Base-by-base conservation (phyloP, 2,888 invertebrate species). In the Pharmacophagus antenor region DNA sequence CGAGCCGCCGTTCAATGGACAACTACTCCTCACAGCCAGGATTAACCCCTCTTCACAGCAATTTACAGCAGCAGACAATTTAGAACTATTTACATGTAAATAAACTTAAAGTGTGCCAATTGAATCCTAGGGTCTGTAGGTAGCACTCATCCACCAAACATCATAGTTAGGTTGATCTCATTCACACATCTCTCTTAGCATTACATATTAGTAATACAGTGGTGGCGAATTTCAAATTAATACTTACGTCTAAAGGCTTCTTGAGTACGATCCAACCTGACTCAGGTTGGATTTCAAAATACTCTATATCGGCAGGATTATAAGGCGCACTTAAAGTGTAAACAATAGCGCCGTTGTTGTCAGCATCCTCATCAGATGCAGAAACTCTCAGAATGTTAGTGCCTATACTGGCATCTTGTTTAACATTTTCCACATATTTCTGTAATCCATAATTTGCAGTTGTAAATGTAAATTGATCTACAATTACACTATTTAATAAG, bases 351-450 rank as follows among this genome's bases (percentile, higher is more conserved):
- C 98, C 98, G 84, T 99, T 99, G 82, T 97, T 96, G 77, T 98
- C 98, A 37, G 98, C 97, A 91, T 99, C 99, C 86, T 98, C 98
- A 81, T 98, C 98, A 47, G 98, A 98, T 63, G 98, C 98, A 18
- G 98, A 98, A 25, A 98, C 98, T 77, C 98, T 93, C 66, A 98
- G 91, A 72, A 98, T 98, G 83, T 98, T 98, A 22, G 97, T 97
- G 65, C 97, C 98, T 73, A 97, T 97, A 85, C 97, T 97, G 63
- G 98, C 98, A 82, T 98, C 98, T 92, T 98, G 98, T 89, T 98
- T 98, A 59, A 98, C 98, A 85, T 98, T 98, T 88, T 98, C 98
- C 74, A 97, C 96, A 87, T 98, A 98, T 96, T 97, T 97, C 97
- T 97, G 91, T 55, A 92, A 93, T 80, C 79, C 70, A 80, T 73